A percentile compares a stretch with the other conserved stretches of the same genome.
phyloP scores from a whole-genome alignment of 2,797 vertebrate species.

The Cottoperca gobio region DNA sequence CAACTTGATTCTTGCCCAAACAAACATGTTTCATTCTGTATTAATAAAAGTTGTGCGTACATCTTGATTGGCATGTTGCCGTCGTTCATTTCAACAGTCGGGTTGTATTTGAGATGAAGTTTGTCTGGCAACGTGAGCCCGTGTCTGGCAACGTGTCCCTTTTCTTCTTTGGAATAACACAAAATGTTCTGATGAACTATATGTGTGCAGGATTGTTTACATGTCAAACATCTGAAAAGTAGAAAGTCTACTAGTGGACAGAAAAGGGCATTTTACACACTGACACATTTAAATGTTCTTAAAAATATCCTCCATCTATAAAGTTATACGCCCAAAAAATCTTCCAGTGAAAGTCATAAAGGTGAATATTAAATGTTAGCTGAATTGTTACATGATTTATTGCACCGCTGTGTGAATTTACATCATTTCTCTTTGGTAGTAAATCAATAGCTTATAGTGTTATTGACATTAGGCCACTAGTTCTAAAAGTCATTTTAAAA shows the following conservation, averaged over 20 bases:
- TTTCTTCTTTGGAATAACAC: background rate
- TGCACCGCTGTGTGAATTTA: slow-evolving; percentile 13
- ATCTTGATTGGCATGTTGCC: slow-evolving; percentile 1
- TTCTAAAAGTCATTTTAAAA: slow-evolving; percentile 8
- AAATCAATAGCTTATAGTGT: slow-evolving; percentile 57
- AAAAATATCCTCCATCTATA: background rate
- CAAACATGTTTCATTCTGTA: slow-evolving; percentile 13
- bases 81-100: background rate
- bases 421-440: slow-evolving; percentile 59
- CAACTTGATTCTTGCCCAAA: slow-evolving; percentile 20
- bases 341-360: background rate
- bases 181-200: background rate
- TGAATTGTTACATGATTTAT: background rate
- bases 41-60: slow-evolving; percentile 12
- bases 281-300: background rate
- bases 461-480: slow-evolving; percentile 8
- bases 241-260: background rate
- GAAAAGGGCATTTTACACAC: background rate
- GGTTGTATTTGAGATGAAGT: slow-evolving; percentile 7
- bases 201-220: background rate
- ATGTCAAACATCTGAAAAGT: slow-evolving; percentile 13
- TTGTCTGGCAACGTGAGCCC: slow-evolving; percentile 6
- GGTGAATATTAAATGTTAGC: background rate
- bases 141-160: slow-evolving; percentile 8
- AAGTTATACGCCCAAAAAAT: background rate